phyloP scores from a whole-genome alignment of 35 echinoderm and acorn worm species.

The Lytechinus variegatus region DNA sequence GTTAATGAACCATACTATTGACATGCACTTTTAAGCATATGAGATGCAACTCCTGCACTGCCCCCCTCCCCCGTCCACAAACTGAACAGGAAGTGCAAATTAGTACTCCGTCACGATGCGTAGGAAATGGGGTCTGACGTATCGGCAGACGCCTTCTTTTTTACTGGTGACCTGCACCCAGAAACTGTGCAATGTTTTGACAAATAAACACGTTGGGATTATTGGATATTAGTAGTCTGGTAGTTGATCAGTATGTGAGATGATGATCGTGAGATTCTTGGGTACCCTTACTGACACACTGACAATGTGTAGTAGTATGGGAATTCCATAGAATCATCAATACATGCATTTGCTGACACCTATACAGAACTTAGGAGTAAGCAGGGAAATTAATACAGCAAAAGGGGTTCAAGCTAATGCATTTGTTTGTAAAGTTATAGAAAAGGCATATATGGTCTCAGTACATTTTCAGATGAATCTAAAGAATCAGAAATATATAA shows the following conservation, averaged over 20 bases:
- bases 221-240: neutral
- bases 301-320: too few species aligned
- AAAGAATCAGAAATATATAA: too few species aligned
- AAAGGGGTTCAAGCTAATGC: too few species aligned
- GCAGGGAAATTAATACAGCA: too few species aligned
- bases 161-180: neutral
- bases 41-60: neutral
- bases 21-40: neutral
- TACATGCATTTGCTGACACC: too few species aligned
- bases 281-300: neutral
- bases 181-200: conserved; percentile 27
- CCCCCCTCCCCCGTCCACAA: neutral
- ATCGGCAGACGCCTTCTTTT: neutral
- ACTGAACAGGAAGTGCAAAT: neutral
- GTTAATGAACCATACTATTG: neutral
- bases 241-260: neutral
- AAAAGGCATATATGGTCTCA: too few species aligned
- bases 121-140: conserved; percentile 5
- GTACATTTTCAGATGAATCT: too few species aligned
- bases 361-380: too few species aligned
- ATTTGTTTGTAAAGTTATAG: too few species aligned
- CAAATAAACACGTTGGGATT: neutral
- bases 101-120: conserved; percentile 14
- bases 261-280: neutral
- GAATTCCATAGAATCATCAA: too few species aligned